These are phyloP conservation scores for Zaprionus taronus DNA, from an alignment of 1,140 invertebrate species.

Conservation along the genomic window DNA sequence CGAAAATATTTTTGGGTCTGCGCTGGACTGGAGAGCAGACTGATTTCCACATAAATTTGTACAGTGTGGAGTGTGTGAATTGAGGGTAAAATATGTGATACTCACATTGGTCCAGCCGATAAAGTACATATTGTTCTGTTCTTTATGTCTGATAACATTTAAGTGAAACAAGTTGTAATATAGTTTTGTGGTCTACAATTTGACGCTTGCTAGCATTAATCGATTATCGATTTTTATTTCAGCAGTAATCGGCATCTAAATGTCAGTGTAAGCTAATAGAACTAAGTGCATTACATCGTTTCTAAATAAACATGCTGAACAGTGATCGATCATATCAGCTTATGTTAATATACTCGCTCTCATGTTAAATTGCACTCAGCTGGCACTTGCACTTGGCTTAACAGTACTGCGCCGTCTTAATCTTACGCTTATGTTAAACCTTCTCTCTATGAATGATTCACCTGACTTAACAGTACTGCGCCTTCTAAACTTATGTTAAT, in stretches of 20 bases:
- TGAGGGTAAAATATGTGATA: background rate
- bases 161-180: too few relatives aligned
- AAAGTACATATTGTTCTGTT: background rate
- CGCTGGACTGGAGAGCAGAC: background rate
- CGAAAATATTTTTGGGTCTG: background rate
- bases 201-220: background rate
- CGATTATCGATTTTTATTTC: too few relatives aligned
- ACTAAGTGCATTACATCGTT: background rate
- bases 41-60: slow-evolving; percentile 1
- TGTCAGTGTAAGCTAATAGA: too few relatives aligned
- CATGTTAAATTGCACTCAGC: background rate
- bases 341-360: background rate
- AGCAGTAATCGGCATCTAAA: too few relatives aligned
- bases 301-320: background rate
- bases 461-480: background rate
- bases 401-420: background rate
- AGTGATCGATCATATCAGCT: background rate
- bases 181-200: background rate
- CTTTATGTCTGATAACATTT: too few relatives aligned
- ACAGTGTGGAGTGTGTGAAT: background rate
- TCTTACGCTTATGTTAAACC: background rate
- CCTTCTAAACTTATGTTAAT: background rate
- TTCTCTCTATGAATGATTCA: background rate
- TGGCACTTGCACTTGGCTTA: background rate
- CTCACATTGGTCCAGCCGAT: too few relatives aligned